Percentiles rank a stretch among this genome's conserved stretches.
These are phyloP conservation scores for Kradibia gibbosae DNA, from an alignment of 1,140 invertebrate genomes.

Conservation along the genomic window DNA sequence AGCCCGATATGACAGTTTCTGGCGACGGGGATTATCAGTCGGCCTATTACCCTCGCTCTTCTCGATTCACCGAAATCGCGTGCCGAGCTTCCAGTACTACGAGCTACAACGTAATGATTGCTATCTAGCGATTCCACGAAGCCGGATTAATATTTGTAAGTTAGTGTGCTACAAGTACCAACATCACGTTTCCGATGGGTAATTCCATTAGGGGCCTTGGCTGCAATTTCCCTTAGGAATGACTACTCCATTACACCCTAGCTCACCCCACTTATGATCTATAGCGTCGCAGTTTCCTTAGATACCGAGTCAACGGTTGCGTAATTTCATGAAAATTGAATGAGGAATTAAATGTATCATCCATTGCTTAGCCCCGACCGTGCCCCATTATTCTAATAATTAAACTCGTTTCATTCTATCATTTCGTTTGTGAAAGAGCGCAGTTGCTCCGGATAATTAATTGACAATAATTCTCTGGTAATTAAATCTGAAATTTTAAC, in stretches of 20 bases:
- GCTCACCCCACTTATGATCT: no score
- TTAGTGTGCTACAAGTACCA: neutral
- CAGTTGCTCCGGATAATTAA: no score
- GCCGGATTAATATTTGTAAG: constrained; percentile 3
- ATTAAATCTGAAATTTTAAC: no score
- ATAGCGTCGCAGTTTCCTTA: neutral
- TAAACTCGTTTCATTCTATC: no score
- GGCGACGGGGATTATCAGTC: neutral
- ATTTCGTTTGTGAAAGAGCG: no score
- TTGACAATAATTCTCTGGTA: no score
- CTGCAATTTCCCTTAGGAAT: neutral
- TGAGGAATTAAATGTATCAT: no score
- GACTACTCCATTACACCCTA: neutral
- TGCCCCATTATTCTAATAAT: no score
- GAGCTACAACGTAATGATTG: no score
- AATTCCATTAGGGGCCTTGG: neutral
- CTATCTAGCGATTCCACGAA: neutral
- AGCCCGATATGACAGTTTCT: neutral
- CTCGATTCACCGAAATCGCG: neutral
- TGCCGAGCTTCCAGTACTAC: no score
- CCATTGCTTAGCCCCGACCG: no score
- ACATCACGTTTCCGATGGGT: neutral
- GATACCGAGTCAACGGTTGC: neutral
- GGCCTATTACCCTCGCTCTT: neutral
- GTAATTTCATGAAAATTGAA: neutral